A percentile compares a stretch with the other conserved stretches of the same genome.
Evolutionary conservation across 2,888 invertebrate genomes (phyloP).

Genomic region (Lobophora halterata): DNA sequence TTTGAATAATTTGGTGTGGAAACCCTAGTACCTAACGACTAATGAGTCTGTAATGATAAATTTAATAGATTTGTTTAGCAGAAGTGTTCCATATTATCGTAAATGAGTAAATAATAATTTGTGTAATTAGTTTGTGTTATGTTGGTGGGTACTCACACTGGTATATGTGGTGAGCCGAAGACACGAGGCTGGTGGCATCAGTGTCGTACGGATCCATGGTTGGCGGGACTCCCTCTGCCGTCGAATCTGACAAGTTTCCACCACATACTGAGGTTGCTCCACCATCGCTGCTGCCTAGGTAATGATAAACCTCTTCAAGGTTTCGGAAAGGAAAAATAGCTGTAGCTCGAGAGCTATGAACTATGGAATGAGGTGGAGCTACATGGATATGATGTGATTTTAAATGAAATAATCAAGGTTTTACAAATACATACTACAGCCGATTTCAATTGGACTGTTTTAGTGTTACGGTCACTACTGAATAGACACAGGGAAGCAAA

Average conservation of each 20-base stretch:
- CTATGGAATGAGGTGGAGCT: slow-evolving; percentile 9
- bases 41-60: no score
- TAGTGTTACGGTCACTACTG: no score
- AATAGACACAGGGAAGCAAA: no score
- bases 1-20: no score
- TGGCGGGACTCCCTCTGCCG: slow-evolving; percentile 86
- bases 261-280: slow-evolving; percentile 90
- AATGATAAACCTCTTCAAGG: slow-evolving; percentile 20
- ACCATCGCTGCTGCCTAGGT: slow-evolving; percentile 86
- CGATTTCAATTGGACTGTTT: no score
- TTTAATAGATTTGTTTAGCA: no score
- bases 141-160: slow-evolving; percentile 81
- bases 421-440: no score
- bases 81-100: no score
- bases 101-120: no score
- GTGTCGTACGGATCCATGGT: slow-evolving; percentile 85
- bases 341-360: slow-evolving; percentile 17
- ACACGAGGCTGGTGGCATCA: slow-evolving; percentile 86
- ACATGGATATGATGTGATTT: background rate
- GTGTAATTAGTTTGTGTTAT: background rate
- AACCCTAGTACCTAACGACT: no score
- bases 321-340: slow-evolving; percentile 15
- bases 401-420: background rate
- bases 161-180: slow-evolving; percentile 86
- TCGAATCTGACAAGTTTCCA: slow-evolving; percentile 89